Conservation (phyloP, 2,888 invertebrate species). For the Drosophila recens region DNA sequence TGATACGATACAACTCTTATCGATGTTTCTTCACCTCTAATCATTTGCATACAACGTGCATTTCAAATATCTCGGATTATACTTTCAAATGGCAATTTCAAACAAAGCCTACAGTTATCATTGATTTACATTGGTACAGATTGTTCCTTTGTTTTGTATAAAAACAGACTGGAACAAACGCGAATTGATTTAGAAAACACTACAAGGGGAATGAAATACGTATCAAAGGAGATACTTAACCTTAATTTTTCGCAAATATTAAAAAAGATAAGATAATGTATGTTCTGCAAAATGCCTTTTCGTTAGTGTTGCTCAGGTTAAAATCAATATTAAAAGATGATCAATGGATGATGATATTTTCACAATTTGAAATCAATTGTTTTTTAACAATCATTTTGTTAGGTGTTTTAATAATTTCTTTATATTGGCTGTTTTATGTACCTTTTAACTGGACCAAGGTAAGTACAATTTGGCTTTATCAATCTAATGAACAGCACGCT, state of each 20-base stretch:
- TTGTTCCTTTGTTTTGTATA: constrained; percentile 16
- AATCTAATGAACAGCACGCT: background rate
- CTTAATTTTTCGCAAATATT: background rate
- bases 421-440: constrained; percentile 74
- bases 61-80: constrained; percentile 11
- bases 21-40: too few species aligned
- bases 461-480: constrained; percentile 31
- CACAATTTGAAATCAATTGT: background rate
- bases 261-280: background rate
- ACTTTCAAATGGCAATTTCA: constrained; percentile 17
- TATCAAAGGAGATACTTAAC: background rate
- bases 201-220: background rate
- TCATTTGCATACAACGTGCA: constrained; percentile 10
- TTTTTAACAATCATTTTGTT: background rate
- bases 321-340: constrained; percentile 20
- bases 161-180: constrained; percentile 11
- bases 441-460: constrained; percentile 77
- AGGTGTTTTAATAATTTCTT: constrained; percentile 12
- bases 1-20: too few species aligned
- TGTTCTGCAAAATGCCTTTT: constrained; percentile 2
- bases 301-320: constrained; percentile 13
- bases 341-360: constrained; percentile 8
- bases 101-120: constrained; percentile 7
- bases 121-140: background rate
- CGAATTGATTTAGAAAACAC: constrained; percentile 1